A percentile compares a stretch with the other conserved stretches of the same genome.
Evolutionary conservation across 2,113 vertebrate genomes (phyloP).

Genomic region (Ameiurus melas): DNA sequence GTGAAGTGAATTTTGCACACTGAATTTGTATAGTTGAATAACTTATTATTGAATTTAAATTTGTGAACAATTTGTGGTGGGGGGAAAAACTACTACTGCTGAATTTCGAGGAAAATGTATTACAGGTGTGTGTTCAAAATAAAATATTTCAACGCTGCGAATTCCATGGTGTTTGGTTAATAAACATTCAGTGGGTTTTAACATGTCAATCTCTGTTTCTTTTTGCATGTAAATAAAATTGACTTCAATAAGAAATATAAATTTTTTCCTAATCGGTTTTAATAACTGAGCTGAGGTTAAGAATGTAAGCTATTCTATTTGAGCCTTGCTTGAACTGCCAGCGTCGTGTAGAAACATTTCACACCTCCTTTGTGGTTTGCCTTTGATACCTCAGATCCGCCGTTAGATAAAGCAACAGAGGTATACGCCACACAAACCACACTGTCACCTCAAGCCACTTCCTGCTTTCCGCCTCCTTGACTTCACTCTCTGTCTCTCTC

Average conservation of each 20-base stretch:
- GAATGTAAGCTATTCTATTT: not conserved
- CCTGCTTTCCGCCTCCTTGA: not conserved
- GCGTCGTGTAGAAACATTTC: not conserved
- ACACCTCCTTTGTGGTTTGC: slow-evolving; percentile 25
- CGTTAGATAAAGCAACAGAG: not conserved
- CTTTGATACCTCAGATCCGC: slow-evolving; percentile 1
- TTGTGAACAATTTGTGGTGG: no score
- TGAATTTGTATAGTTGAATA: not conserved
- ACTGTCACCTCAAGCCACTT: slow-evolving; percentile 1
- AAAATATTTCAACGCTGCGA: not conserved
- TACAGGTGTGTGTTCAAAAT: no score
- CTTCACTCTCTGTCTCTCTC: no score
- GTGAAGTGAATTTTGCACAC: not conserved
- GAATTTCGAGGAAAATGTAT: no score
- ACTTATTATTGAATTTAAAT: not conserved
- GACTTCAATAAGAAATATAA: not conserved
- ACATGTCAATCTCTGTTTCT: not conserved
- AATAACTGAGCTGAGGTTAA: not conserved
- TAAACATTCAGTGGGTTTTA: not conserved
- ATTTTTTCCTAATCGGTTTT: not conserved
- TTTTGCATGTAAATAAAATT: not conserved
- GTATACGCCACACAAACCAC: not conserved
- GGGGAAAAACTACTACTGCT: no score
- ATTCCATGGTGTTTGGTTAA: not conserved
- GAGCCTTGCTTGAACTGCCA: not conserved